Base-by-base conservation (phyloP, 2,888 invertebrate genomes). In the Mechanitis mazaeus region DNA sequence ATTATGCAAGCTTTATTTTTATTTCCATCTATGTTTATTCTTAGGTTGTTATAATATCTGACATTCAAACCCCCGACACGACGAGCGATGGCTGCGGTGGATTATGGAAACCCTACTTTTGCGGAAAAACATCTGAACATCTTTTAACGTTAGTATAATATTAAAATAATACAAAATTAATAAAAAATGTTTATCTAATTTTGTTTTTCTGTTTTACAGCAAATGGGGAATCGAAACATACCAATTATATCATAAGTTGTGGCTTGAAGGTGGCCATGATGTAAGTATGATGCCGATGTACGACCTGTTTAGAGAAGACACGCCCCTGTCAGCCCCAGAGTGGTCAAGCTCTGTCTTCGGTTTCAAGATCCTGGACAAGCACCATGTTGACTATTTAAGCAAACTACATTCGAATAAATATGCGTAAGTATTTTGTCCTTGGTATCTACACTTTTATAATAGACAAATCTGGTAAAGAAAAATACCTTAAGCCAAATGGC, bases 31-130 rank as follows among this genome's bases (percentile, higher is more conserved):
- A 3, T 57, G 33, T 20, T 53, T 53, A 55, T 33, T 45, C 12
- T 1, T 67, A 92, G 75, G 93, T 96, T 6, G 93, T 92, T 5
- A 74, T 96, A 46, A 87, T 94, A 62, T 91, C 94, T 0, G 92
- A 93, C n/a, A 84, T 91, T 33, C 92, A 94, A 65, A 90, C 93
- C 20, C 95, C 95, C 0, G 79, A 93, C 61, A 95, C 95, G 0
- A 95, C 95, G 0, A 94, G 94, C 0, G 95, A 95, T 77, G 93
- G 94, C 0, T 93, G 95, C 2, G 96, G 95, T 0, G 96, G 95
- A 0, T 79, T 95, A 5, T 95, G 95, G 94, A 88, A 91, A 9
- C 95, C 95, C 0, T 95, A 92, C 75, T 76, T 93, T 7, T 86
- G 92, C 54, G 91, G 91, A 0, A 83, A 86, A 20, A 94, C 94